Base-by-base conservation (phyloP, 2,797 vertebrate species). In the Eupleurogrammus muticus region DNA sequence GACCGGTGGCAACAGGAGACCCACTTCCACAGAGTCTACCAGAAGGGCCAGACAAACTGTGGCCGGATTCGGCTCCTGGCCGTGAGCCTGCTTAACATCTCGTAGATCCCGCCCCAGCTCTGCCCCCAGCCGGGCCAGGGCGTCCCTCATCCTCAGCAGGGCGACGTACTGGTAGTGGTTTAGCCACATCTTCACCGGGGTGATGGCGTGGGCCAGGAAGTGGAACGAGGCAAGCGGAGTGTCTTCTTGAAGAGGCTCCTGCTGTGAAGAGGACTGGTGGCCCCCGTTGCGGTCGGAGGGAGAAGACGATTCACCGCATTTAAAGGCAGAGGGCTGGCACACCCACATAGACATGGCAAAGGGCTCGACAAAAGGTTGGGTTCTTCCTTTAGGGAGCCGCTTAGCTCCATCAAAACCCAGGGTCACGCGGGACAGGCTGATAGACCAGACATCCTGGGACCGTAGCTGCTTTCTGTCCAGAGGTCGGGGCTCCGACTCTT, bases 111-210 rank as follows among this genome's bases (percentile, higher is more conserved):
- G 94, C 42, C 93, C 82, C 83, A 99, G 75, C 84, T 98, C 96
- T 38, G 94, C 93, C 53, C 95, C 95, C 38, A 99, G 88, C 0
- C 90, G 84, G n/a, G 94, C 92, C 76, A 99, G 85, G 56, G 94
- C 87, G 49, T 99, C 97, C 81, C 95, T 98, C 92, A 98, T 94
- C 63, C 98, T 95, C 69, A 99, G 94, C 57, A 99, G 92, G 10
- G 97, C 96, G 38, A 99, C 91, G 28, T 97, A 99, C 68, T 99
- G 97, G 88, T 99, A 99, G 88, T 99, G 98, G 83, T 97, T 97
- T 36, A 99, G 93, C 82, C 95, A 95, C 90, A 97, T 73, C 34
- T 92, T 93, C 70, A 98, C 71, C 0, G 95, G 95, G 1, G 94
- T 95, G 42, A 95, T 84, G 9, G 95, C 78, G 57, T 94, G 92